Conservation (phyloP, 2,113 vertebrate genomes). For the Pagrus major region DNA sequence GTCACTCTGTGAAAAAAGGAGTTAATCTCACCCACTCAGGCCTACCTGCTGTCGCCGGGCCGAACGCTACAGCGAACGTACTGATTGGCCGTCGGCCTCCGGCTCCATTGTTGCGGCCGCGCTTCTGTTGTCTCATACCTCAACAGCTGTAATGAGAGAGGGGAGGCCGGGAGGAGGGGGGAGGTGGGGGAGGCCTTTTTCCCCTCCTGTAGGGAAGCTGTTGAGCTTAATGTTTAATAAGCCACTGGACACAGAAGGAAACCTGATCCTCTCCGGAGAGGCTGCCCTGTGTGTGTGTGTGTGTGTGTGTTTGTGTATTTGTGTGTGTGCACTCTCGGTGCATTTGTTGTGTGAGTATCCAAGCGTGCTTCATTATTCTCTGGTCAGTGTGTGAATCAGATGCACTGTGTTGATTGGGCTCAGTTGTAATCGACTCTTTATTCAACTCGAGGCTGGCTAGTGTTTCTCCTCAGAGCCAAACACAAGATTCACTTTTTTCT, state of each 20-base stretch:
- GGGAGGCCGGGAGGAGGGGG: conserved; percentile 22
- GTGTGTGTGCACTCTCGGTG: conserved; percentile 17
- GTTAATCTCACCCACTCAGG: conserved; percentile 47
- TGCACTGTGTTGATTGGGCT: conserved; percentile 47
- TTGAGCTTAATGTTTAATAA: conserved; percentile 78
- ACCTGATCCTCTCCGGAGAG: conserved; percentile 62
- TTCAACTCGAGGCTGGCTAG: conserved; percentile 16
- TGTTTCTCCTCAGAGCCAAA: conserved; percentile 32
- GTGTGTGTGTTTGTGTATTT: conserved; percentile 13
- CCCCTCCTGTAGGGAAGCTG: conserved; percentile 68
- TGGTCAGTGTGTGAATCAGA: conserved; percentile 62
- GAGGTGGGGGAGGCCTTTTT: conserved; percentile 20
- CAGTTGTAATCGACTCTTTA: conserved; percentile 48
- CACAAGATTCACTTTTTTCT: background rate
- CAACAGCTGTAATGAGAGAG: conserved; percentile 74
- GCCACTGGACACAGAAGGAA: conserved; percentile 68
- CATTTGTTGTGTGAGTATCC: conserved; percentile 55
- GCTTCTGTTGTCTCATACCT: conserved; percentile 70
- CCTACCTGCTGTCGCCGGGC: conserved; percentile 64
- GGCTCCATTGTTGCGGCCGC: conserved; percentile 54
- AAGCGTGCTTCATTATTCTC: conserved; percentile 47
- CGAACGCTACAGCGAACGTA: conserved; percentile 25
- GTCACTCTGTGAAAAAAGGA: conserved; percentile 4
- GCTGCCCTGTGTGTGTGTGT: conserved; percentile 24
- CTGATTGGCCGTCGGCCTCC: conserved; percentile 59